Conservation (phyloP, 1,140 invertebrate species). For the Neelides sp. region DNA sequence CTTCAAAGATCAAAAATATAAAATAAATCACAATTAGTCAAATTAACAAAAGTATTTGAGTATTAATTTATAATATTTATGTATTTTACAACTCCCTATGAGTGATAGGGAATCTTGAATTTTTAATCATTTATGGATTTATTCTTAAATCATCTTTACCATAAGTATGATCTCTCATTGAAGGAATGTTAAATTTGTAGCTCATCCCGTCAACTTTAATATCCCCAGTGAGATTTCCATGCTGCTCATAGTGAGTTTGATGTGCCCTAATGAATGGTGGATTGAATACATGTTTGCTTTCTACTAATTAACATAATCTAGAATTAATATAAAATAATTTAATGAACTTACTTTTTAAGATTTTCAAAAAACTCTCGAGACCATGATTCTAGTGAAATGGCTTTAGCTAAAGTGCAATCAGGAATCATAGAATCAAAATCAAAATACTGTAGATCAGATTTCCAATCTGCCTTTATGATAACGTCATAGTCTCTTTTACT, state of each 20-base stretch:
- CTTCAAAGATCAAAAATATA: conserved; percentile 32
- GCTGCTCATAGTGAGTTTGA: conserved; percentile 61
- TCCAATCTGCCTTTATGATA: conserved; percentile 41
- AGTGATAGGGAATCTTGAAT: no score
- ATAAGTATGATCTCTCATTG: conserved; percentile 53
- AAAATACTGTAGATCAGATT: conserved; percentile 41
- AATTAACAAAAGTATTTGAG: background rate
- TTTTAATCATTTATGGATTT: conserved; percentile 2
- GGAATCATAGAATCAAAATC: conserved; percentile 54
- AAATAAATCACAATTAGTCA: conserved; percentile 7
- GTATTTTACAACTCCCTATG: conserved; percentile 1
- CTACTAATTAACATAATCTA: no score
- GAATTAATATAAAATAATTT: conserved; percentile 9
- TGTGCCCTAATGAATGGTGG: conserved; percentile 42
- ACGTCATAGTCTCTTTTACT: conserved; percentile 34
- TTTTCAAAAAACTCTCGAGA: conserved; percentile 49
- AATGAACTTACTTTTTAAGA: conserved; percentile 44
- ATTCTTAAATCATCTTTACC: conserved; percentile 39
- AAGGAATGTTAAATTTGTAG: conserved; percentile 40
- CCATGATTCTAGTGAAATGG: conserved; percentile 52
- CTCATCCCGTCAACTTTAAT: conserved; percentile 41
- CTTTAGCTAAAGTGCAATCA: conserved; percentile 43
- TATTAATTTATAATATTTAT: background rate
- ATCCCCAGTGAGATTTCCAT: conserved; percentile 43
- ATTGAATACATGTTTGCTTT: no score